Percentiles rank a stretch among this genome's conserved stretches.
Conservation (phyloP, 2,113 vertebrate species). For the Platycercus adscitus region DNA sequence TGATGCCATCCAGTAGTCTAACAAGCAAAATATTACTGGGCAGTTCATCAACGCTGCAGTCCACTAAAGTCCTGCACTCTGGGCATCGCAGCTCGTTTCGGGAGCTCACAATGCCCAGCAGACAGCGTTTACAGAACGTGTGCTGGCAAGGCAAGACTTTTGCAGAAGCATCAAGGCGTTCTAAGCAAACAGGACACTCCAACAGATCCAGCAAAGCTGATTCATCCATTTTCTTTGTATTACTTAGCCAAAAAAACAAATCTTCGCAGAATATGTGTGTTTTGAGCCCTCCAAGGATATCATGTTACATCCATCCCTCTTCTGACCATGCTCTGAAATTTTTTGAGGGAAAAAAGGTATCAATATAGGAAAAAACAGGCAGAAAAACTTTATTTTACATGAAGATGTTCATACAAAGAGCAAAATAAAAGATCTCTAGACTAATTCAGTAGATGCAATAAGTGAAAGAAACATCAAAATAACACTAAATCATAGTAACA, state of each 20-base stretch:
- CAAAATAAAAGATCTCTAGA: not conserved
- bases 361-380: not conserved
- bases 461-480: not conserved
- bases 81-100: constrained; percentile 95
- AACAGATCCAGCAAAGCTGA: constrained; percentile 94
- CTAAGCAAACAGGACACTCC: constrained; percentile 97
- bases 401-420: not conserved
- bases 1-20: constrained; percentile 96
- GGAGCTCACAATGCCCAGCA: constrained; percentile 93
- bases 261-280: constrained; percentile 44
- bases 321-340: constrained; percentile 73
- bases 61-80: constrained; percentile 94
- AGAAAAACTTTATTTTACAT: not conserved
- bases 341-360: constrained; percentile 20
- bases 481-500: not conserved
- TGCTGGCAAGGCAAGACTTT: constrained; percentile 98
- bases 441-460: not conserved
- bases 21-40: constrained; percentile 98
- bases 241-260: constrained; percentile 28
- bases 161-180: constrained; percentile 93
- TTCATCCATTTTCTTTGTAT: constrained; percentile 88
- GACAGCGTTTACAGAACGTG: constrained; percentile 95
- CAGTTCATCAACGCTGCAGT: constrained; percentile 92
- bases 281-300: constrained; percentile 61
- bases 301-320: constrained; percentile 95